phyloP scores from a whole-genome alignment of 1,140 invertebrate genomes.

The Saccostrea echinata region DNA sequence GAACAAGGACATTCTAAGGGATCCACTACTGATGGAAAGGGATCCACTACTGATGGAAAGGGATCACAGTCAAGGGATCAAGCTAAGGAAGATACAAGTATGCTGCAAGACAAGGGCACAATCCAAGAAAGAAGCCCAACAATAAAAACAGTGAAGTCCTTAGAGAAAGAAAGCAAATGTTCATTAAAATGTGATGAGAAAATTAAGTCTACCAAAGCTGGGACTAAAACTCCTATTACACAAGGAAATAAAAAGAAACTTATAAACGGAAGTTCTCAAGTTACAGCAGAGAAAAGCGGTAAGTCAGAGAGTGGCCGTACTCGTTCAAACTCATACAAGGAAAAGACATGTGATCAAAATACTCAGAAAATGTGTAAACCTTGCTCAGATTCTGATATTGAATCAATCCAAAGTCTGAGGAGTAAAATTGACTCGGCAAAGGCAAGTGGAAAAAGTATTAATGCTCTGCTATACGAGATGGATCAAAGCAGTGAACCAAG shows the following conservation, averaged over 20 bases:
- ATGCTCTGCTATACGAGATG: conserved; percentile 5
- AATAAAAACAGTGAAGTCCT: not conserved
- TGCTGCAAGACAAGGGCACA: not conserved
- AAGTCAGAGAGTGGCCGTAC: not conserved
- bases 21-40: not conserved
- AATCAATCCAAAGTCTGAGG: not conserved
- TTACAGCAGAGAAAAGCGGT: not conserved
- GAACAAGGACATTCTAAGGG: no score
- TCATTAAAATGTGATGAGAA: not conserved
- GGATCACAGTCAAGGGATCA: not conserved
- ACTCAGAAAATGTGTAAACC: conserved; percentile 3
- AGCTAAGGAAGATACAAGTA: not conserved
- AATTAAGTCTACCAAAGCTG: not conserved
- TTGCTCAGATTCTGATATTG: not conserved
- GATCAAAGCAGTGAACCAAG: not conserved
- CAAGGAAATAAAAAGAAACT: not conserved
- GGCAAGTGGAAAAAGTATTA: conserved; percentile 21
- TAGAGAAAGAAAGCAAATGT: not conserved
- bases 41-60: not conserved
- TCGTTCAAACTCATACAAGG: not conserved
- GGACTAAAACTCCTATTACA: not conserved
- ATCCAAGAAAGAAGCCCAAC: not conserved
- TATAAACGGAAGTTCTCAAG: not conserved
- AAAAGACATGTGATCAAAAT: not conserved
- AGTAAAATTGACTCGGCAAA: not conserved